phyloP scores from a whole-genome alignment of 1,140 invertebrate species.

The Doryteuthis pealeii region DNA sequence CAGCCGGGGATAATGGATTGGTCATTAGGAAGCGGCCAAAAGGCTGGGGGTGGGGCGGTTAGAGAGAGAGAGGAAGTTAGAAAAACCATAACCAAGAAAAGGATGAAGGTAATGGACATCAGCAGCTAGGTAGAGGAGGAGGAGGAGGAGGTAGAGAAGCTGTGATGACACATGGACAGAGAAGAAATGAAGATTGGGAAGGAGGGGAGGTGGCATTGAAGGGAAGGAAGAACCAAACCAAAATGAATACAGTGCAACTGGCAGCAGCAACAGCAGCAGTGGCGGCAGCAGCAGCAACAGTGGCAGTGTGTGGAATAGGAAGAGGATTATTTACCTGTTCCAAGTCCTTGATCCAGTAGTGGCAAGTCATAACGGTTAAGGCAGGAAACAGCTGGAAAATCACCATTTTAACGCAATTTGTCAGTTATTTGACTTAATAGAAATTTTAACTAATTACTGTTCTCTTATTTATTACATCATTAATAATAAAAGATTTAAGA shows the following conservation, averaged over 20 bases:
- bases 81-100: neutral
- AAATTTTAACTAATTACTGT: no score
- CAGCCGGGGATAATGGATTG: no score
- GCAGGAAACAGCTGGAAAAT: slow-evolving; percentile 10
- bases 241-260: neutral
- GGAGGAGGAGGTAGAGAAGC: neutral
- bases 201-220: neutral
- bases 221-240: neutral
- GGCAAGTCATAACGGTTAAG: slow-evolving; percentile 10
- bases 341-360: slow-evolving; percentile 7
- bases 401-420: neutral
- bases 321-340: no score
- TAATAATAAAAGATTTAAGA: no score
- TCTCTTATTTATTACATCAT: no score
- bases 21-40: no score
- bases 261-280: slow-evolving; percentile 18
- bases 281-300: slow-evolving; percentile 14
- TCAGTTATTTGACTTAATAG: no score
- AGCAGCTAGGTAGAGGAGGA: neutral
- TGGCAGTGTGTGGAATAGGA: slow-evolving; percentile 3
- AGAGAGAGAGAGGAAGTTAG: slow-evolving; percentile 3
- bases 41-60: no score
- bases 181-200: neutral
- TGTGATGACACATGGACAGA: neutral
- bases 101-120: neutral